Evolutionary conservation across 2,113 vertebrate species (phyloP).

Genomic region (Pampusana beccarii): DNA sequence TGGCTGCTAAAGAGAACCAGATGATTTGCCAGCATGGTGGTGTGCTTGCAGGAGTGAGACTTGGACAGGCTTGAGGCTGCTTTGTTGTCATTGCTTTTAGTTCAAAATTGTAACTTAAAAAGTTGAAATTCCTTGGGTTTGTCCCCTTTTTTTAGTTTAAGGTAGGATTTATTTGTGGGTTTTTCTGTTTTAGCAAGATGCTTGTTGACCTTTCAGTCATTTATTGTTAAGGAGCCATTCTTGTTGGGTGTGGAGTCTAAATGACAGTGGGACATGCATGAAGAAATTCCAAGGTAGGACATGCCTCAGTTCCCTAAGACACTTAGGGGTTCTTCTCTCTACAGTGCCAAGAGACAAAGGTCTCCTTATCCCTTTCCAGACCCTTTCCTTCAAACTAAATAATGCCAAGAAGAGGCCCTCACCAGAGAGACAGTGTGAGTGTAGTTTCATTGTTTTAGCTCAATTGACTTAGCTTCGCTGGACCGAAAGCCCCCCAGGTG

Average conservation of each 20-base stretch:
- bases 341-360: not conserved
- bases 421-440: not conserved
- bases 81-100: not conserved
- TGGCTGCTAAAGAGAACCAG: constrained; percentile 14
- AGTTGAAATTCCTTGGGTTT: not conserved
- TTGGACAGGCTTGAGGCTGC: not conserved
- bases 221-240: not conserved
- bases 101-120: not conserved
- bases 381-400: not conserved
- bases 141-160: not conserved
- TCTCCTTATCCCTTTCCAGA: not conserved
- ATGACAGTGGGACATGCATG: accelerated
- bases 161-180: not conserved
- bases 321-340: not conserved
- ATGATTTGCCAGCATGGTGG: not conserved
- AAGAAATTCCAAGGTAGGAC: not conserved
- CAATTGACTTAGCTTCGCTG: not conserved
- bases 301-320: accelerated
- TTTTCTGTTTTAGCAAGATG: not conserved
- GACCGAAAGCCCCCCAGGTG: not conserved
- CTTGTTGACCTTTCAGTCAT: not conserved
- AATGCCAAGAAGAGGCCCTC: not conserved
- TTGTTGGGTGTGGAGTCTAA: not conserved
- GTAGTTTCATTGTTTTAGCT: not conserved
- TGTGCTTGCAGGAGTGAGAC: not conserved